Evolutionary conservation across 2,888 invertebrate species (phyloP), one percentile per base, ranked within the genome.

Genomic region (Netelia virgata): DNA sequence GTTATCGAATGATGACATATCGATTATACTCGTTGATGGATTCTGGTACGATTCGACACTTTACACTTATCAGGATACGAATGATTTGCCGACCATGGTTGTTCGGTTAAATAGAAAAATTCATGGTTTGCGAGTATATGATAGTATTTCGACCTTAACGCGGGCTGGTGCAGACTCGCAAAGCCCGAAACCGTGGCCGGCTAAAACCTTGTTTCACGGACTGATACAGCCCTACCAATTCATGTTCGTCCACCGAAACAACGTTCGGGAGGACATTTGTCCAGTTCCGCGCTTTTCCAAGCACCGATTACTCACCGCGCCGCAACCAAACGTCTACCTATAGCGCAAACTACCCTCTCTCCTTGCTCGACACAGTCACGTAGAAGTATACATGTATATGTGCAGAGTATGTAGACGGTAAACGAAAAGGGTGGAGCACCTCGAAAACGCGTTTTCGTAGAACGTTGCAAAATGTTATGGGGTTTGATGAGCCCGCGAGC

Each of bases 401-500:
- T 50, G n/a, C 28, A 36, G 55, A 18, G 72, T 55, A 41, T 47
- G 77, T 78, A 50, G 50, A 66, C 28, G 75, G 66, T 75, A 64
- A 82, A 78, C 47, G 70, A 63, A 69, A 64, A 20, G 81, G 57
- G 78, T 78, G 70, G 57, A 66, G 43, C 28, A 59, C 36, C 16
- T 53, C 50, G 70, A 75, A 77, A 81, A 77, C 78, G 47, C 77
- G 74, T 73, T 84, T 77, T 77, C 61, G 55, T 47, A 68, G 63
- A 69, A 66, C 74, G 76, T 85, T 79, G 82, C 80, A 83, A 84
- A 83, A 86, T 86, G 82, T 86, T 86, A 81, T 82, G 83, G 83
- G 61, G 63, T 76, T 83, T 77, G 86, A 88, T 85, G 86, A 84
- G 87, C 83, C 84, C 84, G 81, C 83, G 83, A 73, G 80, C 76